A percentile compares a stretch with the other conserved stretches of the same genome.
These are phyloP conservation scores for Apogon hyalosoma DNA, from an alignment of 2,797 vertebrate species.

Conservation along the genomic window DNA sequence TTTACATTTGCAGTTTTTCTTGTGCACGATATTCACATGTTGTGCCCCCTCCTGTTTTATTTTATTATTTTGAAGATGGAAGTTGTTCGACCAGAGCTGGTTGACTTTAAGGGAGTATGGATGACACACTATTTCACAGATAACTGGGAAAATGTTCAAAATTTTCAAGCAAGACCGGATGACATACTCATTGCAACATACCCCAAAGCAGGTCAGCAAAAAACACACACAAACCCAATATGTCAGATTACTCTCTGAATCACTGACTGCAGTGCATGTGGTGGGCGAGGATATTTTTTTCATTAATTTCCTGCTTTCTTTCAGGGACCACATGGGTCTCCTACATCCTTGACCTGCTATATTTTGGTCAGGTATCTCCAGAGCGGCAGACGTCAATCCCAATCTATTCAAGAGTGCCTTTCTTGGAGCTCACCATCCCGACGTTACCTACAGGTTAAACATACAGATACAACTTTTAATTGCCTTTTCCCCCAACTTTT, in stretches of 20 bases:
- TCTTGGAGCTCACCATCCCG: constrained; percentile 54
- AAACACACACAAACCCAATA: neutral
- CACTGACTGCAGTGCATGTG: neutral
- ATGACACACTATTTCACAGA: constrained; percentile 69
- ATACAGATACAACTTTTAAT: neutral
- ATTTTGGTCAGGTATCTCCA: constrained; percentile 66
- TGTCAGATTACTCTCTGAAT: neutral
- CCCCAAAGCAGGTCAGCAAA: constrained; percentile 75
- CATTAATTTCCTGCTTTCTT: neutral
- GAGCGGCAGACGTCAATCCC: constrained; percentile 64
- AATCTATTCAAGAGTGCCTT: constrained; percentile 71
- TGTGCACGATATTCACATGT: too few species aligned
- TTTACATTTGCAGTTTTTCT: too few species aligned
- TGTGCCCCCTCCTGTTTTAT: neutral
- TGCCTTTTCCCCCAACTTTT: fast-evolving
- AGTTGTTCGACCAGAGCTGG: neutral
- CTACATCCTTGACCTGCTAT: constrained; percentile 75
- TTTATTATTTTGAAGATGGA: neutral
- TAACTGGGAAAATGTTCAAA: constrained; percentile 78
- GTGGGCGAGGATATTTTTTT: too few species aligned
- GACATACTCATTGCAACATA: constrained; percentile 63
- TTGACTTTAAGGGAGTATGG: constrained; percentile 69
- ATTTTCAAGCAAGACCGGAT: constrained; percentile 78
- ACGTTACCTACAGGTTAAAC: constrained; percentile 53
- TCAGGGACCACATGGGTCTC: constrained; percentile 79